Evolutionary conservation across 2,888 invertebrate species (phyloP).

Genomic region (Acanthosoma haemorrhoidale): DNA sequence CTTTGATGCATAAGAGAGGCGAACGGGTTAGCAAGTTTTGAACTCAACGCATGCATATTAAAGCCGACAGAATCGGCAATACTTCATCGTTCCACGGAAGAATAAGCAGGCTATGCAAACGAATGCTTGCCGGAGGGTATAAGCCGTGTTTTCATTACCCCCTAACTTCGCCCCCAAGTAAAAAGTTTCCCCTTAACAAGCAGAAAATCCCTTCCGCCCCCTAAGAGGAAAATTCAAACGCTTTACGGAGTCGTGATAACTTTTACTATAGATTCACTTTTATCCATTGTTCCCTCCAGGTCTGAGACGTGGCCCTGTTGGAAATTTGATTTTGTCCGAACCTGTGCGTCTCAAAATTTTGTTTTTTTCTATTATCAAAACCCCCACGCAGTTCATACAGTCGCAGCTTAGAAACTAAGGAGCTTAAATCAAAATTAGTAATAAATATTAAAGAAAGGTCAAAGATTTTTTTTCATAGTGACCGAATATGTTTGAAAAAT

Average conservation of each 20-base stretch:
- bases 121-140: neutral
- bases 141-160: constrained; percentile 7
- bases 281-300: neutral
- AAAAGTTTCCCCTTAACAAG: constrained; percentile 10
- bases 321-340: too few relatives aligned
- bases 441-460: too few relatives aligned
- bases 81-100: neutral
- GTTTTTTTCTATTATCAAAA: too few relatives aligned
- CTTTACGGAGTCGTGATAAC: neutral
- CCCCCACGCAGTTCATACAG: too few relatives aligned
- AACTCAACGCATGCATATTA: neutral
- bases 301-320: too few relatives aligned
- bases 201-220: neutral
- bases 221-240: constrained; percentile 8
- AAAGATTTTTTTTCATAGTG: too few relatives aligned
- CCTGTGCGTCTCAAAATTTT: too few relatives aligned
- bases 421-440: too few relatives aligned
- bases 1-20: too few relatives aligned
- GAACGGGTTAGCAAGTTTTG: neutral
- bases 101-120: neutral
- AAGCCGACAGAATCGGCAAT: neutral
- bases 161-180: constrained; percentile 1
- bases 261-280: neutral
- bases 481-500: too few relatives aligned
- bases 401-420: too few relatives aligned